phyloP scores from a whole-genome alignment of 1,140 invertebrate genomes.

The Neodiprion virginianus region DNA sequence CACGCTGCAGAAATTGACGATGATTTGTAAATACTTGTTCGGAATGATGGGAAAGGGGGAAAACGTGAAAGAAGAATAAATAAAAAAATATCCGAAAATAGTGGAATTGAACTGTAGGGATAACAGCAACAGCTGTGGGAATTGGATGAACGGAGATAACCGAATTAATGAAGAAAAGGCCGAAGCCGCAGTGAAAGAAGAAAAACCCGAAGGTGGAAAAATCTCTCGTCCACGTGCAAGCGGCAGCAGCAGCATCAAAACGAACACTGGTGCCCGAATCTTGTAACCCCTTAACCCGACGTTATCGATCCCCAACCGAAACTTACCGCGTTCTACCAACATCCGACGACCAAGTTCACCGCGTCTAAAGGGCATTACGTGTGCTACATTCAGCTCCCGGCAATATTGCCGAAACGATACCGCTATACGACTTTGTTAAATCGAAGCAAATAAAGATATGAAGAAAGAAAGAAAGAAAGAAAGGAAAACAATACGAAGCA shows the following conservation, averaged over 20 bases:
- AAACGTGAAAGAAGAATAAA: too few relatives aligned
- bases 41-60: too few relatives aligned
- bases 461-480: neutral
- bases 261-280: neutral
- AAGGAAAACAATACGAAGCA: neutral
- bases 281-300: slow-evolving; percentile 1
- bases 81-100: neutral
- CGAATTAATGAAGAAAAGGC: neutral
- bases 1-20: too few relatives aligned
- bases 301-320: slow-evolving; percentile 1
- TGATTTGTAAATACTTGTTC: too few relatives aligned
- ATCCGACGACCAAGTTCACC: neutral
- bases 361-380: neutral
- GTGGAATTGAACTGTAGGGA: neutral
- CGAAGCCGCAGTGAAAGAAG: neutral
- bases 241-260: neutral
- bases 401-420: too few relatives aligned
- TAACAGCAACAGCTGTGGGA: neutral
- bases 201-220: neutral
- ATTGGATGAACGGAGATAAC: neutral
- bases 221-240: neutral
- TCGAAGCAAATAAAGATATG: neutral
- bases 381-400: too few relatives aligned
- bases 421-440: neutral
- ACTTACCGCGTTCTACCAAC: neutral